Conservation (phyloP, 1,140 invertebrate species). For the Drosophila asahinai region DNA sequence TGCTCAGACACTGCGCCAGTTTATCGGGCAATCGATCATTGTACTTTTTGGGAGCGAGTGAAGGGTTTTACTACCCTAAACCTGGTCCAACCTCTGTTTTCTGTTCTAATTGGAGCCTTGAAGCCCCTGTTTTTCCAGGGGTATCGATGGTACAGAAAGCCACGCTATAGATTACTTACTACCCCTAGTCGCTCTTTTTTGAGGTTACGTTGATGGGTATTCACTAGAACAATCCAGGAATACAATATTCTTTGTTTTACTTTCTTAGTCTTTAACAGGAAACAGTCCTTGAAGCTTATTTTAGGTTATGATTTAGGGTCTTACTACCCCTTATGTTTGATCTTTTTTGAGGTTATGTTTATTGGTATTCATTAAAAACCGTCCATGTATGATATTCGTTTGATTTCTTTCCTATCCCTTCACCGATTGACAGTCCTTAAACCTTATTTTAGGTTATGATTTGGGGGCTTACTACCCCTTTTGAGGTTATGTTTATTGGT, state of each 20-base stretch:
- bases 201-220: too few relatives aligned
- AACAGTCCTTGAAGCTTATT: neutral
- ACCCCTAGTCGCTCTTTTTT: neutral
- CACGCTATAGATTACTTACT: neutral
- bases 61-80: neutral
- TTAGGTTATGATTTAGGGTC: neutral
- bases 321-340: neutral
- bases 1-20: slow-evolving; percentile 28
- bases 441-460: neutral
- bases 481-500: neutral
- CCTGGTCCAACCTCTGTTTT: neutral
- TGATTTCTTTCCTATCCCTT: neutral
- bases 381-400: neutral
- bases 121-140: neutral
- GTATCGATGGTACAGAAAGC: too few relatives aligned
- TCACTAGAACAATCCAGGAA: too few relatives aligned
- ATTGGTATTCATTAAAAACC: neutral
- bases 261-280: neutral
- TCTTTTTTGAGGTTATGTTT: neutral
- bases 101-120: neutral
- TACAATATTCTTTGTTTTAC: too few relatives aligned
- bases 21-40: slow-evolving; percentile 28
- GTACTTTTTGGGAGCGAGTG: neutral
- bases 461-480: neutral
- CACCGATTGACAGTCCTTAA: too few relatives aligned